These are phyloP conservation scores for Drosophila asahinai DNA, from an alignment of 1,140 invertebrate species.

Conservation along the genomic window DNA sequence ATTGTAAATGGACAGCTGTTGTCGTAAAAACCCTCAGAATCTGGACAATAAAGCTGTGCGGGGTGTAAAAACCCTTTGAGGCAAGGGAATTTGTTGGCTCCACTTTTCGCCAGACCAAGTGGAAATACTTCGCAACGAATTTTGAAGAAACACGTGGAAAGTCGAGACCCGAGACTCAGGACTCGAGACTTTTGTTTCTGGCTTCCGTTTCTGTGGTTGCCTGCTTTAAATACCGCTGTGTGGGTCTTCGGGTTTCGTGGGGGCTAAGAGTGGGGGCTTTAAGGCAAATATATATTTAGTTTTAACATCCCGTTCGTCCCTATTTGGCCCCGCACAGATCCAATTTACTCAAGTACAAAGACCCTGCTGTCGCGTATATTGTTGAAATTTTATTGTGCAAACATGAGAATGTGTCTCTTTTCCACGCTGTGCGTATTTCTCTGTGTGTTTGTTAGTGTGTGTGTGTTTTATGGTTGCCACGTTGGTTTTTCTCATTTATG, in stretches of 20 bases:
- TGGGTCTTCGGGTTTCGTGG: conserved; percentile 28
- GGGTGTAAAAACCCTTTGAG: conserved; percentile 24
- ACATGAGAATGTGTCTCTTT: conserved; percentile 58
- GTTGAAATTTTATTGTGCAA: conserved; percentile 82
- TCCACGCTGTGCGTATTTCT: conserved; percentile 11
- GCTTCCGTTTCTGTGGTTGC: conserved; percentile 38
- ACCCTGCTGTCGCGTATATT: conserved; percentile 74
- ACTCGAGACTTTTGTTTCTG: conserved; percentile 46
- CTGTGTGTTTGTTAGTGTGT: conserved; percentile 18
- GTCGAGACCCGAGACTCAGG: conserved; percentile 4
- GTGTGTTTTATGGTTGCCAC: conserved; percentile 77
- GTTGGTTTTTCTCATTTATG: conserved; percentile 70
- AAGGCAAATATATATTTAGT: conserved; percentile 82
- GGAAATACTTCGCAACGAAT: conserved; percentile 47
- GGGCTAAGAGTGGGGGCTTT: conserved; percentile 30
- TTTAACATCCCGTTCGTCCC: conserved; percentile 47
- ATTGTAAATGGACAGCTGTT: conserved; percentile 29
- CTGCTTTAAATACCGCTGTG: conserved; percentile 56
- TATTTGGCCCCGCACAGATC: conserved; percentile 53
- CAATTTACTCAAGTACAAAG: conserved; percentile 82
- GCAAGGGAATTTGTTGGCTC: not conserved
- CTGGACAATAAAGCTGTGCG: conserved; percentile 13
- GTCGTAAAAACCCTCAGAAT: conserved; percentile 15
- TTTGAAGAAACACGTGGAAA: conserved; percentile 4
- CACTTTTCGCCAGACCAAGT: conserved; percentile 1